phyloP scores from a whole-genome alignment of 2,888 invertebrate genomes.

The Platypus cylindrus region DNA sequence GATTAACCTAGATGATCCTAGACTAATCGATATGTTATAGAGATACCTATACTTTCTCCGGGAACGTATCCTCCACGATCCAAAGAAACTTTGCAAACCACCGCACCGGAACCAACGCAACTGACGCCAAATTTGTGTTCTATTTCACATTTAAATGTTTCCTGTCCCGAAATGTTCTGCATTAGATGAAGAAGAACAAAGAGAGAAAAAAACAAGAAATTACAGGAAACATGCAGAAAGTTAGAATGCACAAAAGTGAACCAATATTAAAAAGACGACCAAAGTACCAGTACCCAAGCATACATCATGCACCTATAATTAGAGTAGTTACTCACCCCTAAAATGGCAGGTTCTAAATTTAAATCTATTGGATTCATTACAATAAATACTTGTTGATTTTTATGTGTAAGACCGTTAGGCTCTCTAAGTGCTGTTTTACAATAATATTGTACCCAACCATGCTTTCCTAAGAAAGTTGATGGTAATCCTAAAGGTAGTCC shows the following conservation, averaged over 20 bases:
- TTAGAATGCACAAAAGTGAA: slow-evolving; percentile 7
- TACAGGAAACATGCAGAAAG: slow-evolving; percentile 9
- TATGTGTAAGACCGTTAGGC: slow-evolving; percentile 79
- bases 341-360: slow-evolving; percentile 76
- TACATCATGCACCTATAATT: background rate
- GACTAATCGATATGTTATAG: background rate
- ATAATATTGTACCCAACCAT: slow-evolving; percentile 91
- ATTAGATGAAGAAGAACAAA: slow-evolving; percentile 22
- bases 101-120: slow-evolving; percentile 78
- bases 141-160: slow-evolving; percentile 82
- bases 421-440: slow-evolving; percentile 83
- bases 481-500: slow-evolving; percentile 82
- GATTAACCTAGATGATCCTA: too few relatives aligned
- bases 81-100: slow-evolving; percentile 72
- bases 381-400: slow-evolving; percentile 94
- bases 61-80: slow-evolving; percentile 92
- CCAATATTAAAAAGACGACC: slow-evolving; percentile 5
- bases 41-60: slow-evolving; percentile 74
- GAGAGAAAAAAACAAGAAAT: slow-evolving; percentile 14
- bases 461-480: slow-evolving; percentile 85
- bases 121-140: slow-evolving; percentile 82
- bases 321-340: slow-evolving; percentile 55
- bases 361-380: slow-evolving; percentile 93
- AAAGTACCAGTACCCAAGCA: slow-evolving; percentile 1
- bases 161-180: slow-evolving; percentile 42